phyloP scores from a whole-genome alignment of 2,797 vertebrate species.

The Ctenopoma multispine region DNA sequence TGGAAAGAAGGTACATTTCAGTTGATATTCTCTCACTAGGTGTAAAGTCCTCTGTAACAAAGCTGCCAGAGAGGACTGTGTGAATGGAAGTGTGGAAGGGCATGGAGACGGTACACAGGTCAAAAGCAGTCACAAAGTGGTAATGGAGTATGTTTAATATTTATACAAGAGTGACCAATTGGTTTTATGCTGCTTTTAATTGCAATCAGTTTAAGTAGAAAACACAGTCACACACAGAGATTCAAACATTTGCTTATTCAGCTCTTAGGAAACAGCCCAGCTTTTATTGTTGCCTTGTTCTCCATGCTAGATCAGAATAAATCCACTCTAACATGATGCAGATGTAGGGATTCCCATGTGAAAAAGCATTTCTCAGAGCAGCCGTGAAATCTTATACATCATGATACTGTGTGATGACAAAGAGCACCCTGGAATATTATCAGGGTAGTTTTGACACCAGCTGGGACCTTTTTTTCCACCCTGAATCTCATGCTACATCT shows the following conservation, averaged over 20 bases:
- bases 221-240: no score
- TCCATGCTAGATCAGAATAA: background rate
- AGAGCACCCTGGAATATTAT: background rate
- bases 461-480: background rate
- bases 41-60: no score
- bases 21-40: no score
- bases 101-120: no score
- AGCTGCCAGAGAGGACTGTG: no score
- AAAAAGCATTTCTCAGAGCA: background rate
- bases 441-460: background rate
- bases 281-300: background rate
- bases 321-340: background rate
- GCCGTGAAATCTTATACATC: background rate
- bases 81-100: no score
- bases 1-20: no score
- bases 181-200: no score
- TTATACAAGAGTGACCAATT: no score
- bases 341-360: background rate
- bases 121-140: no score
- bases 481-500: background rate
- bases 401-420: background rate
- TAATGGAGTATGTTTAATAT: no score
- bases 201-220: no score
- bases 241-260: background rate
- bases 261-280: background rate